Conservation (phyloP, 2,888 invertebrate genomes). For the Hirtodrosophila cameraria region DNA sequence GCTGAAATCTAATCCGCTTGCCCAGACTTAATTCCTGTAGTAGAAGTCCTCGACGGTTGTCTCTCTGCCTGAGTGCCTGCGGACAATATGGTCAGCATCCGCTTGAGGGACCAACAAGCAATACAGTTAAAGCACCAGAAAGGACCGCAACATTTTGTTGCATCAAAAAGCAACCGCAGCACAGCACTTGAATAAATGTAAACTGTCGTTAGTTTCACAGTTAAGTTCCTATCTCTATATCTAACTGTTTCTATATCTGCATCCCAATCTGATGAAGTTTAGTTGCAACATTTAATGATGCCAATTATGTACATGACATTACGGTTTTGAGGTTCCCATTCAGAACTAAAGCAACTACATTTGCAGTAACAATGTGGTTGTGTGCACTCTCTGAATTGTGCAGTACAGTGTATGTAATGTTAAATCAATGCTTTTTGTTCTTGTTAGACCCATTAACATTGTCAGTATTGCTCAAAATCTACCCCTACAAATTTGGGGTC, state of each 20-base stretch:
- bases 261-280: neutral
- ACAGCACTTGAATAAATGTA: constrained; percentile 4
- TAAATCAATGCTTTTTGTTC: no score
- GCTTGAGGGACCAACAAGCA: neutral
- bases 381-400: no score
- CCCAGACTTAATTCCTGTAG: constrained; percentile 5
- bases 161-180: constrained; percentile 10
- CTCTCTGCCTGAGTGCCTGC: constrained; percentile 3
- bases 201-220: constrained; percentile 6
- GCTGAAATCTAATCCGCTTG: constrained; percentile 33
- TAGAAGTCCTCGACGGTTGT: constrained; percentile 1
- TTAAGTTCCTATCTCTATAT: constrained; percentile 6
- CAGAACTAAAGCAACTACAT: no score
- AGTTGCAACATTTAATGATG: neutral
- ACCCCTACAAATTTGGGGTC: no score
- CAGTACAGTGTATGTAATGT: no score
- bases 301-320: neutral
- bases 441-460: no score
- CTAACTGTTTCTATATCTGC: neutral
- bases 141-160: constrained; percentile 13
- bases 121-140: neutral
- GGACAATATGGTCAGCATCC: neutral
- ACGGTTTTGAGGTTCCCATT: neutral
- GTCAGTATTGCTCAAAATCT: no score
- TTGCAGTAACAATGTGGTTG: no score